phyloP scores from a whole-genome alignment of 1,140 invertebrate genomes.

The Aphis gossypii region DNA sequence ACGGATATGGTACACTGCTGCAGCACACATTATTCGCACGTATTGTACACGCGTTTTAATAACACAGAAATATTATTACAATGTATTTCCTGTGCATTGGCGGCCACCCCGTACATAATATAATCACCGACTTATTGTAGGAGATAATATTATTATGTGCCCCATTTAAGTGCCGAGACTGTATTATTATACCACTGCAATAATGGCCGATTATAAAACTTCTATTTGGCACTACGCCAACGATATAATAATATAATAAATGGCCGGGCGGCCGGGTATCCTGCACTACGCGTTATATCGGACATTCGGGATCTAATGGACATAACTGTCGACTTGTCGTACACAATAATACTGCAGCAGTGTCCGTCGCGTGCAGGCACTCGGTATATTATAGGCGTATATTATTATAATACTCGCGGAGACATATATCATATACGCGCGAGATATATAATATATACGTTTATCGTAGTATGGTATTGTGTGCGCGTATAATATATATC shows the following conservation, averaged over 20 bases:
- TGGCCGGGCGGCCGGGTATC: background rate
- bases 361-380: background rate
- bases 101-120: background rate
- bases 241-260: background rate
- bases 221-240: constrained; percentile 7
- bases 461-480: background rate
- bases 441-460: background rate
- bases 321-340: background rate
- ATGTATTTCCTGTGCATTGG: background rate
- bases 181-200: background rate
- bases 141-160: background rate
- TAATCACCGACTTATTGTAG: background rate
- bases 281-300: background rate
- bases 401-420: background rate
- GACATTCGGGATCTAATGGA: background rate
- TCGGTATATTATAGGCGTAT: background rate
- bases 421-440: background rate
- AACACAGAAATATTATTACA: background rate
- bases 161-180: background rate
- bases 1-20: background rate
- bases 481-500: background rate
- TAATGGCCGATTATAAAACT: background rate
- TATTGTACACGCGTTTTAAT: background rate
- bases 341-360: background rate
- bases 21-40: background rate